These are phyloP conservation scores for Uropsilus gracilis DNA, from an alignment of 2,113 vertebrate genomes.

Conservation along the genomic window DNA sequence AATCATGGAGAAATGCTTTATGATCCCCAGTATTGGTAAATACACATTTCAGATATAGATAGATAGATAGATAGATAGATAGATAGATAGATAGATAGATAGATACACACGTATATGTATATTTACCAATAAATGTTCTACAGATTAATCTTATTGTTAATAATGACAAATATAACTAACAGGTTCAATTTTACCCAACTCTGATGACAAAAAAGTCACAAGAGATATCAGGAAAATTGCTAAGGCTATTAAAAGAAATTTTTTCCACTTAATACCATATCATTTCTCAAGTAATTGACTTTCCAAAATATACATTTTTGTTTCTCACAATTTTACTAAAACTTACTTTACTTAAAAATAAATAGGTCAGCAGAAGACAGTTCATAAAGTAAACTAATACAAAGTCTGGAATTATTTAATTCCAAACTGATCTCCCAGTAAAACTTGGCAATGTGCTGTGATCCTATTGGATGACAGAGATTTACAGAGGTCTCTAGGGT, in stretches of 20 bases:
- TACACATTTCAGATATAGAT: conserved; percentile 11
- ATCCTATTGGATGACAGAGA: not conserved
- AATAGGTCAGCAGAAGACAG: not conserved
- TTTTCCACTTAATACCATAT: not conserved
- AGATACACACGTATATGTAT: too few relatives aligned
- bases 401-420: not conserved
- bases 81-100: too few relatives aligned
- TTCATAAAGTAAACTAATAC: not conserved
- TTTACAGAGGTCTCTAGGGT: not conserved
- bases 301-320: not conserved
- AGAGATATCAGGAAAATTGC: not conserved
- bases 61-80: too few relatives aligned
- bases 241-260: not conserved
- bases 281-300: not conserved
- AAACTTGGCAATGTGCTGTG: not conserved
- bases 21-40: not conserved
- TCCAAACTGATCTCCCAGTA: not conserved
- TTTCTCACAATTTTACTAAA: not conserved
- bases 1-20: not conserved
- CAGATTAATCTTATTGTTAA: conserved; percentile 4
- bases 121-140: not conserved
- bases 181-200: not conserved
- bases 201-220: not conserved
- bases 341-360: conserved; percentile 12
- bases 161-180: not conserved